phyloP scores from a whole-genome alignment of 2,113 vertebrate species.

The Casuarius casuarius region DNA sequence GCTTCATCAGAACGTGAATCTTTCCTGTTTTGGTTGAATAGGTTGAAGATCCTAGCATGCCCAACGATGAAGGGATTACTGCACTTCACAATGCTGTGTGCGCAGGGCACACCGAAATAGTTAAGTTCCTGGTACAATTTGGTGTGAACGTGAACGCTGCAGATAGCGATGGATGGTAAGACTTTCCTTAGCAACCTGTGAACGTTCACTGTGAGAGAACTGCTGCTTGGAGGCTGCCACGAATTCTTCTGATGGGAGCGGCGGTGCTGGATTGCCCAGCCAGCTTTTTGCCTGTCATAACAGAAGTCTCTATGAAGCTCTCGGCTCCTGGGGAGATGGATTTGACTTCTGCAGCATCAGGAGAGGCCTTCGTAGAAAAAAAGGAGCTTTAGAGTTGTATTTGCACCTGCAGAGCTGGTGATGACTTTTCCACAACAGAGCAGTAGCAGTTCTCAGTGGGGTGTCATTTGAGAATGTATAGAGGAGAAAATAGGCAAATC shows the following conservation, averaged over 20 bases:
- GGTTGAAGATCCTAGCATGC: conserved; percentile 96
- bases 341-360: background rate
- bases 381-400: background rate
- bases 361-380: background rate
- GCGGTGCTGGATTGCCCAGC: background rate
- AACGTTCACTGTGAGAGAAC: background rate
- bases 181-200: background rate
- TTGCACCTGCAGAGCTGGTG: background rate
- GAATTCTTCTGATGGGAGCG: background rate
- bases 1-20: background rate
- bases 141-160: conserved; percentile 97
- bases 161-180: conserved; percentile 97
- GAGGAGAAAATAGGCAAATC: background rate
- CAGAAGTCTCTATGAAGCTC: background rate
- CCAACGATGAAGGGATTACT: conserved; percentile 97
- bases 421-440: background rate
- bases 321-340: background rate
- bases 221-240: background rate
- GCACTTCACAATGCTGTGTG: conserved; percentile 97
- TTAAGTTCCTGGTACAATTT: conserved; percentile 97
- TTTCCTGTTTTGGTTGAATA: conserved; percentile 32
- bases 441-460: background rate
- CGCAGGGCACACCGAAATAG: conserved; percentile 94
- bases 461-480: background rate
- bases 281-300: background rate